phyloP scores from a whole-genome alignment of 2,888 invertebrate genomes.

The Lasius platythorax region DNA sequence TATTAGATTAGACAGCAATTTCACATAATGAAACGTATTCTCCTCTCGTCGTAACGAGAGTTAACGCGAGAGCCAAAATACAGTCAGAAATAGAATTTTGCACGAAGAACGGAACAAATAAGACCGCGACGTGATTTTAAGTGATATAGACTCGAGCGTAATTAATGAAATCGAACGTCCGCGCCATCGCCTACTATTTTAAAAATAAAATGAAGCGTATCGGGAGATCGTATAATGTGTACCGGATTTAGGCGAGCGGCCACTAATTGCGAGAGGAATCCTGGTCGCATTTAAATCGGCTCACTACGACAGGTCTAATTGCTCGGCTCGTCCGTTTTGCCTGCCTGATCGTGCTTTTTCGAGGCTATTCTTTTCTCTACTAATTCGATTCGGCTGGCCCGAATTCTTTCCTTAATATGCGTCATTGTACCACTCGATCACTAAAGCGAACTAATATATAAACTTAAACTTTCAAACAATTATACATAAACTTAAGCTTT shows the following conservation, averaged over 20 bases:
- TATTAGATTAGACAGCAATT: constrained; percentile 39
- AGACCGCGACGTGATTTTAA: background rate
- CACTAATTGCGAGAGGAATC: constrained; percentile 70
- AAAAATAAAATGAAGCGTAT: constrained; percentile 66
- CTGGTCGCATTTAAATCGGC: constrained; percentile 72
- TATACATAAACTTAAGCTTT: background rate
- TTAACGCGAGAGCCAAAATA: constrained; percentile 22
- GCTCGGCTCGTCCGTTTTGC: constrained; percentile 59
- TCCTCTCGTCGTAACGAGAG: background rate
- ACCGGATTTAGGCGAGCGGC: constrained; percentile 39
- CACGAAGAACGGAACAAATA: background rate
- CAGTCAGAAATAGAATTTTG: constrained; percentile 16
- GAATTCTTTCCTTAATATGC: constrained; percentile 54
- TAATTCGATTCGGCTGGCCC: constrained; percentile 23
- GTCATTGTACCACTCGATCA: background rate
- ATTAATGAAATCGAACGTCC: constrained; percentile 57
- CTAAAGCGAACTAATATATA: background rate
- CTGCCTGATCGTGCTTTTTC: constrained; percentile 10
- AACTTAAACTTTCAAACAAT: background rate
- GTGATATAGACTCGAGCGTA: constrained; percentile 10
- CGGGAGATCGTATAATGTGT: constrained; percentile 65
- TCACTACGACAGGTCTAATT: constrained; percentile 74
- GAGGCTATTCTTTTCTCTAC: constrained; percentile 39
- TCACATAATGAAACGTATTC: constrained; percentile 31
- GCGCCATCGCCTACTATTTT: background rate